Evolutionary conservation across 2,888 invertebrate genomes (phyloP).

Genomic region (Leptogaster cylindrica): DNA sequence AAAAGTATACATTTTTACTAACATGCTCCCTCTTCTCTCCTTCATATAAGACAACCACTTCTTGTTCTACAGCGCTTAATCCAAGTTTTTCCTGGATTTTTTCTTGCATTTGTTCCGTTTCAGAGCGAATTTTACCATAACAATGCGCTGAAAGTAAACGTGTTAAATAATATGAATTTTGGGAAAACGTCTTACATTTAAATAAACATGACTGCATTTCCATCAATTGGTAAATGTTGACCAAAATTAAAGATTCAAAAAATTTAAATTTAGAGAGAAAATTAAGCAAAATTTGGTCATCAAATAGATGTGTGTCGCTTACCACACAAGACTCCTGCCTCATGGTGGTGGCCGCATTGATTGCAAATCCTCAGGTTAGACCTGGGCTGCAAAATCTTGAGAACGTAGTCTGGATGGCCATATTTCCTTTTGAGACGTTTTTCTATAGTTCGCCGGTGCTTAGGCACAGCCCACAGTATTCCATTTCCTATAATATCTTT

Average conservation of each 20-base stretch:
- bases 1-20: too few relatives aligned
- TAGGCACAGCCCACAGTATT: constrained; percentile 83
- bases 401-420: constrained; percentile 70
- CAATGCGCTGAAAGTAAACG: constrained; percentile 73
- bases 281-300: too few relatives aligned
- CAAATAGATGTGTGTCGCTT: too few relatives aligned
- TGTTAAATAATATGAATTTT: too few relatives aligned
- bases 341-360: constrained; percentile 84
- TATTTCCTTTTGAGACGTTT: constrained; percentile 75
- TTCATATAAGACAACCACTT: constrained; percentile 85
- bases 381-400: constrained; percentile 76
- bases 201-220: too few relatives aligned
- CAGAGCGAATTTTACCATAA: constrained; percentile 79
- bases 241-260: too few relatives aligned
- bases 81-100: constrained; percentile 75
- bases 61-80: constrained; percentile 77
- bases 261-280: too few relatives aligned
- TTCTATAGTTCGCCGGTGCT: constrained; percentile 77
- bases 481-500: constrained; percentile 75
- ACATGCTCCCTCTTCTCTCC: constrained; percentile 73
- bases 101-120: constrained; percentile 81
- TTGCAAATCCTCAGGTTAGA: constrained; percentile 77
- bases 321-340: constrained; percentile 83
- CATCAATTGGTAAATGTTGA: too few relatives aligned
- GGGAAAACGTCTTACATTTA: too few relatives aligned